These are phyloP conservation scores for Linnaemya tessellans DNA, from an alignment of 2,888 invertebrate species.

Conservation along the genomic window DNA sequence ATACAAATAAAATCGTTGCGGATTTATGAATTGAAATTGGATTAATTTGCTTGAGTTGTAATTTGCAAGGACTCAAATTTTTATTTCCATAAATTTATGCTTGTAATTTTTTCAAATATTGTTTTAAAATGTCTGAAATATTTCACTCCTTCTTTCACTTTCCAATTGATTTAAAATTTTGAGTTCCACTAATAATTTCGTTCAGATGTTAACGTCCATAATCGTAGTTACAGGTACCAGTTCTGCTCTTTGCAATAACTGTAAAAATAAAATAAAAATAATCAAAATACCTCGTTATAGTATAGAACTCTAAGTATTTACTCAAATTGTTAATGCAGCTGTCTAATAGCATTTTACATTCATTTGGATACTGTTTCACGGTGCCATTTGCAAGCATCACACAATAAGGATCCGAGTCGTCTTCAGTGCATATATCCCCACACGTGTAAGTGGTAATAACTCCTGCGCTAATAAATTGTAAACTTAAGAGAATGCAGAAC, in stretches of 20 bases:
- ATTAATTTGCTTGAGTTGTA: no score
- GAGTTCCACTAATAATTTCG: not conserved
- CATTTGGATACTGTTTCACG: constrained; percentile 29
- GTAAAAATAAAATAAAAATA: not conserved
- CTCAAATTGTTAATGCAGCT: constrained; percentile 17
- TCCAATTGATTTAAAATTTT: not conserved
- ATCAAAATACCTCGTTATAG: not conserved
- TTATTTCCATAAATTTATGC: not conserved
- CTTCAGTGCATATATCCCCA: constrained; percentile 9
- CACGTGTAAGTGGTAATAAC: constrained; percentile 17
- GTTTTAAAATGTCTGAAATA: not conserved
- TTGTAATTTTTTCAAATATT: not conserved
- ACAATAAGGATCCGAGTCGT: constrained; percentile 36
- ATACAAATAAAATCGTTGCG: no score
- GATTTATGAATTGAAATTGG: no score
- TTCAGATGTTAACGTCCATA: not conserved
- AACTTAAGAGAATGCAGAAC: constrained; percentile 2
- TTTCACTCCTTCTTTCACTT: not conserved
- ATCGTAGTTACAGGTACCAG: constrained; percentile 1
- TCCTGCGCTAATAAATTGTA: not conserved
- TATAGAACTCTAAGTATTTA: not conserved
- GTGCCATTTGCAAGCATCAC: constrained; percentile 35
- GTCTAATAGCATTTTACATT: constrained; percentile 17
- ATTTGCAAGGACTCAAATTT: not conserved
- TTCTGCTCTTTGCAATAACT: constrained; percentile 34